Evolutionary conservation across 2,888 invertebrate genomes (phyloP), one percentile per base, ranked within the genome.

Genomic region (Teinopalpus imperialis): DNA sequence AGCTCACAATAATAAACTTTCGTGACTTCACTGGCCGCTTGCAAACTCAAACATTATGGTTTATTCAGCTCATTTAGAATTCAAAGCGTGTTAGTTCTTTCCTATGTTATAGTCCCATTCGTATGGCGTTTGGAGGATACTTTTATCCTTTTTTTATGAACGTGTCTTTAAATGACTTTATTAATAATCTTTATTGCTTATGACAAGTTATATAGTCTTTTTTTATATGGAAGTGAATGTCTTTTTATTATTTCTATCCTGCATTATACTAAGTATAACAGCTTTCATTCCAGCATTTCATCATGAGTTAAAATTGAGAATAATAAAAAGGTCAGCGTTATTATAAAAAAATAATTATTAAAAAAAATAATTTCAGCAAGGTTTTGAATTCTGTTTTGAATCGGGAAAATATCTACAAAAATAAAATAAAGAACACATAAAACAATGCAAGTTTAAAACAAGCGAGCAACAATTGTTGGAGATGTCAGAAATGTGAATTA

Each of bases 41-140:
- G 51, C 48, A 56, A 65, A 63, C 60, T 69, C 66, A 69, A 67
- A 74, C 70, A 68, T 66, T 56, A 65, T 59, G 57, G 57, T 62
- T 65, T 67, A 63, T 67, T 63, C 64, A 63, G 60, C 67, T 74
- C 74, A 74, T 79, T 74, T 64, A 60, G 56, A 59, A 81, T 81
- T 79, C 78, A 59, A 62, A 56, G 58, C 75, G 67, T 70, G 74
- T 63, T 54, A 43, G 54, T 57, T 59, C 57, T 48, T 52, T 49
- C 49, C 49, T 51, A 51, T 56, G 56, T 60, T 56, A 59, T 56
- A 56, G 59, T 54, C 54, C 56, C 56, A 59, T 59, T 57, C 54
- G 51, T 54, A 58, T 64, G 61, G 61, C 59, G 51, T 60, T 64
- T 61, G 66, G 62, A 60, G 32, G 35, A 43, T 43, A 37, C 42